Conservation (phyloP, 2,888 invertebrate genomes). For the Cabera pusaria region DNA sequence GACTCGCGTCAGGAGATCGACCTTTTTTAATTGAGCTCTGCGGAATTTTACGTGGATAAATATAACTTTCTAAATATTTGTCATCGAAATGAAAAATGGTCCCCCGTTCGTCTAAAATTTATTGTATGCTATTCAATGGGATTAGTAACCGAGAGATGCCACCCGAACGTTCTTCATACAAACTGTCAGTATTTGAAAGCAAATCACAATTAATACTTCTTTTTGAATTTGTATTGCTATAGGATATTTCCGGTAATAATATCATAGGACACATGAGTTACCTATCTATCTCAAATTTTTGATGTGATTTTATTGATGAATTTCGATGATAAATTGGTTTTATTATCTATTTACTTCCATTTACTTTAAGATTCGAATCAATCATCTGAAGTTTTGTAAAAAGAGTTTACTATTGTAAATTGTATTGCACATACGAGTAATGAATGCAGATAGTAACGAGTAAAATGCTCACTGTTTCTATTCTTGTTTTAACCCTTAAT, state of each 20-base stretch:
- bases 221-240: conserved; percentile 48
- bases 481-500: conserved; percentile 52
- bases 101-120: conserved; percentile 54
- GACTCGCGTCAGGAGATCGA: conserved; percentile 52
- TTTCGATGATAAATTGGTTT: too few species aligned
- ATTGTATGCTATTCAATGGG: conserved; percentile 72
- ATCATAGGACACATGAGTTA: conserved; percentile 28
- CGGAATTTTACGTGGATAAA: conserved; percentile 70
- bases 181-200: conserved; percentile 52
- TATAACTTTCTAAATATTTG: conserved; percentile 82
- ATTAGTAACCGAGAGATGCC: conserved; percentile 76
- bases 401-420: too few species aligned
- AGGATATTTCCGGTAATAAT: conserved; percentile 54
- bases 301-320: too few species aligned
- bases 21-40: conserved; percentile 68
- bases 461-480: too few species aligned
- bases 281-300: too few species aligned
- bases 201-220: conserved; percentile 61
- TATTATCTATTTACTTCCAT: too few species aligned
- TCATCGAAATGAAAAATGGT: conserved; percentile 79
- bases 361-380: too few species aligned
- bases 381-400: too few species aligned
- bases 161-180: conserved; percentile 59
- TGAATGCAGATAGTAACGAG: too few species aligned
- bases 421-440: too few species aligned